Percentiles rank a stretch among this genome's conserved stretches.
phyloP scores from a whole-genome alignment of 1,140 invertebrate species.

The Tenebrio molitor region DNA sequence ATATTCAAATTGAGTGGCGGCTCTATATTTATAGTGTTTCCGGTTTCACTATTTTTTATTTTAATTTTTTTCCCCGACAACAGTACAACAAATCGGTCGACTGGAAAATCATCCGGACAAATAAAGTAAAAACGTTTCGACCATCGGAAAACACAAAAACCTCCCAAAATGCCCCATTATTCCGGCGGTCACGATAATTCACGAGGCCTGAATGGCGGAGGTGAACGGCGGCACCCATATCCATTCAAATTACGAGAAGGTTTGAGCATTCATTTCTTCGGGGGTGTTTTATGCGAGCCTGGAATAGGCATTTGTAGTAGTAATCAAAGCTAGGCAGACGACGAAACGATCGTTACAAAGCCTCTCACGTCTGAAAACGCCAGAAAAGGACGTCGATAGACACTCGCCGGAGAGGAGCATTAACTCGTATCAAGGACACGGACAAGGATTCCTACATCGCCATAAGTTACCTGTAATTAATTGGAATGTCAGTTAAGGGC shows the following conservation, averaged over 20 bases:
- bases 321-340: constrained; percentile 31
- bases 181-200: constrained; percentile 14
- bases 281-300: constrained; percentile 24
- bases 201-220: not conserved
- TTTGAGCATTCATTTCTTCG: constrained; percentile 34
- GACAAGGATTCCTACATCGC: not conserved
- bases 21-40: too few relatives aligned
- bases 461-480: constrained; percentile 35
- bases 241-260: constrained; percentile 25
- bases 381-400: constrained; percentile 37
- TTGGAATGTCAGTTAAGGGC: constrained; percentile 9
- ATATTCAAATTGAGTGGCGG: too few relatives aligned
- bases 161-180: constrained; percentile 13
- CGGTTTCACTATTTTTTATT: too few relatives aligned
- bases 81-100: too few relatives aligned
- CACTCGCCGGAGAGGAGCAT: constrained; percentile 24
- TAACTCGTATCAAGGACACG: constrained; percentile 38
- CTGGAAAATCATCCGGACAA: too few relatives aligned
- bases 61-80: too few relatives aligned
- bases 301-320: constrained; percentile 29
- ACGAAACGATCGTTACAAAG: constrained; percentile 28
- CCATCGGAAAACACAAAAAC: not conserved
- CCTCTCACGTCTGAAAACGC: constrained; percentile 40
- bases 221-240: constrained; percentile 1
- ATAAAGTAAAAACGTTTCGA: too few relatives aligned